Base-by-base conservation (phyloP, 2,888 invertebrate genomes). In the Allolobophora icterica region DNA sequence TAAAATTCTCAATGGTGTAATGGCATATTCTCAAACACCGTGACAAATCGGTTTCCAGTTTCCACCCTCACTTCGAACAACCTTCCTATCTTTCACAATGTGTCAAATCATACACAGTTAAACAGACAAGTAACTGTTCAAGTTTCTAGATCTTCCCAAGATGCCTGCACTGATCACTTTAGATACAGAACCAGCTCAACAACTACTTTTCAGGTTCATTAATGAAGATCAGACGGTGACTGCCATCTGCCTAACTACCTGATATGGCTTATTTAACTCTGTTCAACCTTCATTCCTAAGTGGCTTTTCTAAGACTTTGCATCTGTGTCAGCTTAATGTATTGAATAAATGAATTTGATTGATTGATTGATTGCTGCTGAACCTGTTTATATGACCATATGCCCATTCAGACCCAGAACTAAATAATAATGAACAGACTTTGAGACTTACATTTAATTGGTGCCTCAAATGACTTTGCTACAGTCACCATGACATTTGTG, bases 401-500 rank as follows among this genome's bases (percentile, higher is more conserved):
- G 52, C 21, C 24, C 52, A n/a, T 71, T 30, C 30, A 71, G n/a
- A 71, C 11, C 71, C 8, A 11, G n/a, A n/a, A 17, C 30, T 3
- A 71, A n/a, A n/a, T n/a, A 1, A 71, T 71, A 71, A 71, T 71
- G 71, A n/a, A n/a, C 30, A 71, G 71, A n/a, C n/a, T n/a, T 13
- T 58, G 35, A 42, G 45, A 96, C 97, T 96, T 95, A 97, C 97
- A 96, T 97, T 99, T 99, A 93, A 99, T 99, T 83, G 99, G 99
- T 19, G 99, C 99, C 95, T 99, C 99, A 95, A 99, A 99, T 92
- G 98, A 98, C 96, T 98, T 99, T 90, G 99, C 99, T 11, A 99
- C 99, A 34, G 99, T 99, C 90, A 99, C 98, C 99, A 99, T 99
- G 89, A 99, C 99, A 95, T 99, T 98, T 91, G 99, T 99, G 92